Conservation (phyloP, 2,113 vertebrate genomes). For the Myxocyprinus asiaticus region DNA sequence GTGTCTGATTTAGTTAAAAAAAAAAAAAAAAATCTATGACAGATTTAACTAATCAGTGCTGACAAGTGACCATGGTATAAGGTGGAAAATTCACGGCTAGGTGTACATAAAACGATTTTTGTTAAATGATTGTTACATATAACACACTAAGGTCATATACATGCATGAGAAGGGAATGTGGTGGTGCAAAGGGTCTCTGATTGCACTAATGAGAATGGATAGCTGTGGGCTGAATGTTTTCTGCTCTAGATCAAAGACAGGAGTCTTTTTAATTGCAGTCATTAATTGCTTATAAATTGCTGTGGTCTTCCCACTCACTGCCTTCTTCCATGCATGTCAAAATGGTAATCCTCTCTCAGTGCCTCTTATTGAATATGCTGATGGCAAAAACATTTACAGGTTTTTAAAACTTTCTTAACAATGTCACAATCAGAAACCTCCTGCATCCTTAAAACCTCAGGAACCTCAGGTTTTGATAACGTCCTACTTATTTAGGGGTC, state of each 20-base stretch:
- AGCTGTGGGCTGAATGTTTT: conserved; percentile 33
- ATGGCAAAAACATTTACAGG: conserved; percentile 27
- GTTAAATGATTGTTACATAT: neutral
- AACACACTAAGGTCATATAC: neutral
- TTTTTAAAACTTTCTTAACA: conserved; percentile 15
- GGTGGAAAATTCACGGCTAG: too few species aligned
- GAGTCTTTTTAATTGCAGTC: conserved; percentile 31
- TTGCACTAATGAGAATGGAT: conserved; percentile 50
- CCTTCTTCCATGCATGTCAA: conserved; percentile 23
- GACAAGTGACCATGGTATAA: too few species aligned
- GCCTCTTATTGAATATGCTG: conserved; percentile 26
- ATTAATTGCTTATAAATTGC: conserved; percentile 55
- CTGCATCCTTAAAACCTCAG: neutral
- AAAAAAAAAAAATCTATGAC: too few species aligned
- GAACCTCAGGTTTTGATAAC: neutral
- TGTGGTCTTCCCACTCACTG: neutral
- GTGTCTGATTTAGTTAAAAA: too few species aligned
- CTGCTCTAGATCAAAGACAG: conserved; percentile 11
- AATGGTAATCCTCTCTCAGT: conserved; percentile 22
- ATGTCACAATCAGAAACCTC: conserved; percentile 8
- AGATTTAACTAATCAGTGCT: too few species aligned
- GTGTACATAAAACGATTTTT: neutral
- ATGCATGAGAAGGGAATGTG: neutral
- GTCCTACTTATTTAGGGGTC: neutral
- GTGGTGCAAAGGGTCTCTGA: neutral